phyloP scores from a whole-genome alignment of 2,797 vertebrate species.

The Masticophis lateralis region DNA sequence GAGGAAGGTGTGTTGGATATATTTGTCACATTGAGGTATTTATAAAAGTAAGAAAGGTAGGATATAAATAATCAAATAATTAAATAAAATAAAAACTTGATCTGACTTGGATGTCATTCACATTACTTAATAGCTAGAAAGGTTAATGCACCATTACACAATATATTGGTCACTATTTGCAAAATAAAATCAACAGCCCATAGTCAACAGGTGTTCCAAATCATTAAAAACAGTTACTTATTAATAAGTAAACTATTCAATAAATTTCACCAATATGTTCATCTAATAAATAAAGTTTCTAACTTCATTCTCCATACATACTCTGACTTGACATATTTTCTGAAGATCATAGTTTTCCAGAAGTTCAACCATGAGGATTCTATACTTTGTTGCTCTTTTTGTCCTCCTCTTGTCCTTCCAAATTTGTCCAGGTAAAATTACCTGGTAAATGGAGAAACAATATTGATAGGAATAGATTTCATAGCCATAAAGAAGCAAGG shows the following conservation, averaged over 20 bases:
- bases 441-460: background rate
- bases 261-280: background rate
- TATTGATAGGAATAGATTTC: background rate
- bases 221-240: constrained; percentile 7
- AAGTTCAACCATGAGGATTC: background rate
- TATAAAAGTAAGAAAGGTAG: background rate
- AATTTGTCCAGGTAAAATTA: constrained; percentile 1
- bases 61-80: background rate
- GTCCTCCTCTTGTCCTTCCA: constrained; percentile 14
- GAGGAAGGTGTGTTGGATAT: background rate
- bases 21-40: background rate
- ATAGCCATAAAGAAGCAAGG: background rate
- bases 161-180: background rate
- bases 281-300: background rate
- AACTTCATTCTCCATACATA: background rate
- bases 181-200: background rate
- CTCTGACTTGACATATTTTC: background rate
- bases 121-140: background rate
- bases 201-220: background rate
- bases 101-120: background rate
- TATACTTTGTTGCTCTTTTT: background rate
- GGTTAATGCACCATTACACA: background rate
- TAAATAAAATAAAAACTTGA: background rate
- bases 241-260: too few species aligned
- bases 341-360: background rate